Conservation (phyloP, 2,113 vertebrate genomes). For the Chaetodon trifascialis region DNA sequence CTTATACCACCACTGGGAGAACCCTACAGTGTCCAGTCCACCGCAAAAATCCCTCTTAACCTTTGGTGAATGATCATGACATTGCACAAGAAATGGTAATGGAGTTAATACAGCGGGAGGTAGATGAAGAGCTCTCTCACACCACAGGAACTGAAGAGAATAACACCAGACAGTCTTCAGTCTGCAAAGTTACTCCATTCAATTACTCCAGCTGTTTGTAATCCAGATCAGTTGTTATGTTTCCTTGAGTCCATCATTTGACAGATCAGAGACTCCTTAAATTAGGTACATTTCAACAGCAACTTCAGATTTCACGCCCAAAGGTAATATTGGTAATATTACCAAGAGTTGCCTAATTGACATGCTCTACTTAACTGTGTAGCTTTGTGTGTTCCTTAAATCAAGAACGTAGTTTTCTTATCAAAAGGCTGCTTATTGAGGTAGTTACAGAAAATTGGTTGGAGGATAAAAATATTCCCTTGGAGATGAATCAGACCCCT, state of each 20-base stretch:
- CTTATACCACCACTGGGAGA: not conserved
- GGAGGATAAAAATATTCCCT: constrained; percentile 10
- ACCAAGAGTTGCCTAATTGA: not conserved
- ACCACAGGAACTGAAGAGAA: constrained; percentile 43
- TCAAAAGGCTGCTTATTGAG: constrained; percentile 15
- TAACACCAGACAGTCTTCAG: constrained; percentile 16
- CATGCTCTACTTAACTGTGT: not conserved
- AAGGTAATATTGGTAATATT: constrained; percentile 3
- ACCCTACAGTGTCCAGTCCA: constrained; percentile 44
- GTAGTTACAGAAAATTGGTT: constrained; percentile 1
- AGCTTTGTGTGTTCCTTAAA: not conserved
- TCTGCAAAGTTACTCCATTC: constrained; percentile 12
- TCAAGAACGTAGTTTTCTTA: constrained; percentile 1
- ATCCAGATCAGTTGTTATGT: not conserved
- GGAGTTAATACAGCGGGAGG: constrained; percentile 60
- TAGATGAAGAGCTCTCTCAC: constrained; percentile 56
- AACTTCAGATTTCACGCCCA: not conserved
- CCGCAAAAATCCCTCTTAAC: constrained; percentile 47
- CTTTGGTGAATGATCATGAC: constrained; percentile 53
- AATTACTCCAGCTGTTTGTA: not conserved
- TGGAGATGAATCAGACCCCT: constrained; percentile 33
- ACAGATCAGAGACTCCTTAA: not conserved
- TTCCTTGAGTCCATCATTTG: not conserved
- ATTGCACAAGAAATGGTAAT: constrained; percentile 48
- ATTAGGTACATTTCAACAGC: not conserved